Evolutionary conservation across 2,113 vertebrate genomes (phyloP), one percentile per base, ranked within the genome.

Genomic region (Chinchilla lanigera): DNA sequence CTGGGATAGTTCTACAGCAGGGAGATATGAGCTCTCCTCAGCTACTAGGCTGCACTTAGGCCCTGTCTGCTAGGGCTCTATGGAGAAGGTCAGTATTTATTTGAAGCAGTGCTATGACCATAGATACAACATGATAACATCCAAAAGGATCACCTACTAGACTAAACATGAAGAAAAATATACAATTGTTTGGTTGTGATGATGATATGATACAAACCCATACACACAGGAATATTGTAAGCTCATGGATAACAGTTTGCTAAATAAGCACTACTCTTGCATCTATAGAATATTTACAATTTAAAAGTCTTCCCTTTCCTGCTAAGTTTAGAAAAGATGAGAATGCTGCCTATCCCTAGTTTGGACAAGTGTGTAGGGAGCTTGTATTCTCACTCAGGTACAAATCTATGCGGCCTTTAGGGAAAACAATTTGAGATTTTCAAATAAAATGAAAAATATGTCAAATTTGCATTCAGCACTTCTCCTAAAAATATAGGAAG

Each of bases 251-350:
- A 33, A 50, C 65, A 71, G 5, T n/a, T 54, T 38, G 30, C 26
- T 38, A 71, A 24, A 61, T 26, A 9, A 60, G 35, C 33, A 14
- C 14, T 63, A 33, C 35, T 75, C n/a, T 35, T 20, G 12, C 56
- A 61, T 78, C 5, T 22, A 28, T 82, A 67, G 20, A 54, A 61
- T 71, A 47, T 38, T 96, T 94, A 86, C 60, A 69, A 33, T 84
- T 54, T 63, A 52, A 82, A 82, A 33, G 71, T 33, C 54, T 30
- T 8, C 30, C 19, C 86, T 94, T 88, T 71, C 8, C 65, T 87
- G 54, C 33, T 90, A 12, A 44, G 26, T 50, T 14, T 69, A 33
- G 60, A 52, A 52, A 65, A 86, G 50, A 85, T 52, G 30, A 52
- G 63, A 38, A 35, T 71, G 60, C 10, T 78, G 54, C 52, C 58